A percentile compares a stretch with the other conserved stretches of the same genome.
These are phyloP conservation scores for Acropternis orthonyx DNA, from an alignment of 2,797 vertebrate species.

Conservation along the genomic window DNA sequence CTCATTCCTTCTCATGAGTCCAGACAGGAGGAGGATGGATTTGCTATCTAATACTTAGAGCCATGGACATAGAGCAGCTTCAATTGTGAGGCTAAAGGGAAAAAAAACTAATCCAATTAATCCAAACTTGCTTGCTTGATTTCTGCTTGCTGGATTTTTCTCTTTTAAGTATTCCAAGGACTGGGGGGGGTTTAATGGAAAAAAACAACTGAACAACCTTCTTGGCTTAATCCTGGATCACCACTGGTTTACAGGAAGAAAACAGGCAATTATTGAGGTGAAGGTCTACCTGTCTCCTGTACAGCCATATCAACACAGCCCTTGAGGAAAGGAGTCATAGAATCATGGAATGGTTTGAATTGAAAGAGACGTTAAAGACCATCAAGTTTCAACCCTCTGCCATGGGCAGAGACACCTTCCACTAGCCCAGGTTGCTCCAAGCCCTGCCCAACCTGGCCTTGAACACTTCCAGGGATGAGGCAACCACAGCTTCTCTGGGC, in stretches of 20 bases:
- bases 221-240: background rate
- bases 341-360: background rate
- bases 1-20: background rate
- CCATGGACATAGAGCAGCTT: background rate
- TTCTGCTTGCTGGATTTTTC: background rate
- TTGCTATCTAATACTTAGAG: background rate
- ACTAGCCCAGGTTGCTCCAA: background rate
- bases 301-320: background rate
- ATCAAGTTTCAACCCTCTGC: background rate
- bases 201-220: background rate
- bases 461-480: background rate
- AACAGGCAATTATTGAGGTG: background rate
- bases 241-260: background rate
- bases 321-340: background rate
- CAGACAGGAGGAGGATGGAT: background rate
- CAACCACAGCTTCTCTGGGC: background rate
- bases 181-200: background rate
- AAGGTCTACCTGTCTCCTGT: background rate
- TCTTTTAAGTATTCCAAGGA: background rate
- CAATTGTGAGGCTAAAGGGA: background rate
- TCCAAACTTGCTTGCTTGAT: background rate
- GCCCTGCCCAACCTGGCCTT: background rate
- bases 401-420: background rate
- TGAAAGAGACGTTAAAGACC: background rate
- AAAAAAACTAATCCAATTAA: background rate